A percentile compares a stretch with the other conserved stretches of the same genome.
Conservation (phyloP, 2,797 vertebrate genomes). For the Gymnoscopelus braueri region DNA sequence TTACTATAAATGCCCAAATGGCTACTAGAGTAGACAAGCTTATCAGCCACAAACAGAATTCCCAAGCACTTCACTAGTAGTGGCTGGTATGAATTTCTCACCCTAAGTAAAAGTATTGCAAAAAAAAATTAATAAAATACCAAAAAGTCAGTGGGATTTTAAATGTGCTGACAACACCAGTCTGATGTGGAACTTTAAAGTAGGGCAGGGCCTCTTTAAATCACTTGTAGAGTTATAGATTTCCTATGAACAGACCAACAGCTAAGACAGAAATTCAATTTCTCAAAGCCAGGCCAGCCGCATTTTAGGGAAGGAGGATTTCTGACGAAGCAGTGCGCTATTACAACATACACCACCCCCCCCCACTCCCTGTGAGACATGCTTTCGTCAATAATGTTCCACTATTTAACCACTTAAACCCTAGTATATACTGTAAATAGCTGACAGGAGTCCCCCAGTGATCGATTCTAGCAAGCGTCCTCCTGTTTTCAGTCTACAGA, state of each 20-base stretch:
- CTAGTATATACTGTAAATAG: too few species aligned
- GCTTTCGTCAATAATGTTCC: slow-evolving; percentile 3
- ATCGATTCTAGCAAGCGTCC: too few species aligned
- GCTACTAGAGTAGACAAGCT: too few species aligned
- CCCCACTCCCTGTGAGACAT: slow-evolving; percentile 40
- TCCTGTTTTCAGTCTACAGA: too few species aligned
- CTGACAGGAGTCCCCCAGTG: too few species aligned
- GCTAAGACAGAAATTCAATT: slow-evolving; percentile 40
- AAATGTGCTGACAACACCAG: slow-evolving; percentile 54
- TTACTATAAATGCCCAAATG: too few species aligned
- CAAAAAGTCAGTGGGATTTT: slow-evolving; percentile 30
- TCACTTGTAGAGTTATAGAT: slow-evolving; percentile 56
- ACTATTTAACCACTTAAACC: too few species aligned
- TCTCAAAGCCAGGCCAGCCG: slow-evolving; percentile 40
- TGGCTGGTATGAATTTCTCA: too few species aligned
- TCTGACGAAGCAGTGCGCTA: slow-evolving; percentile 34
- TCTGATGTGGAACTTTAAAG: slow-evolving; percentile 37
- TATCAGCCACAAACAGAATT: too few species aligned
- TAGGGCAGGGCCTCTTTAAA: slow-evolving; percentile 38
- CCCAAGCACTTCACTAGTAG: too few species aligned
- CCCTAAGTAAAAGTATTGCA: background rate
- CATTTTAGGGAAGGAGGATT: slow-evolving; percentile 24
- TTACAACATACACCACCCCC: slow-evolving; percentile 7
- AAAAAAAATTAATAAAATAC: slow-evolving; percentile 36
- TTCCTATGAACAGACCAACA: slow-evolving; percentile 45